phyloP scores from a whole-genome alignment of 2,888 invertebrate genomes.

The Trichopria drosophilae region DNA sequence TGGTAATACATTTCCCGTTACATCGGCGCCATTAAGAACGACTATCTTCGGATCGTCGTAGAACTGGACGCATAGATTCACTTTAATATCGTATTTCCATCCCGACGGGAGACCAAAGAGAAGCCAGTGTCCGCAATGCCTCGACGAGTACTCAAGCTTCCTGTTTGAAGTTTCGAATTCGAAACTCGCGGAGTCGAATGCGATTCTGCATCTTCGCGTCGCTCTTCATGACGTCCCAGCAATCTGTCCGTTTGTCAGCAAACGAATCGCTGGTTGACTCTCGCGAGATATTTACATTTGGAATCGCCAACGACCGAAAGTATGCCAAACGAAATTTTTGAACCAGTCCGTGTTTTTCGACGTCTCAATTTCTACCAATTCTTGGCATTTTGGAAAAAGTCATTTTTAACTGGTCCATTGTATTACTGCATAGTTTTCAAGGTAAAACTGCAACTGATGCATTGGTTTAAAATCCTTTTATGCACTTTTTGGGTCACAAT shows the following conservation, averaged over 20 bases:
- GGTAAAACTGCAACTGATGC: no score
- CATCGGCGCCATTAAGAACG: slow-evolving; percentile 47
- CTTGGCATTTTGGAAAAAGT: no score
- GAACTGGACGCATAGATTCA: slow-evolving; percentile 39
- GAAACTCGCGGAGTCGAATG: slow-evolving; percentile 21
- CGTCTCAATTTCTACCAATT: no score
- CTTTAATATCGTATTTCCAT: slow-evolving; percentile 40
- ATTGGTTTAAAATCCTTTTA: no score
- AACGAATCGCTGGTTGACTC: slow-evolving; percentile 6
- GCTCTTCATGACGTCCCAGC: slow-evolving; percentile 1
- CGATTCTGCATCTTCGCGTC: no score
- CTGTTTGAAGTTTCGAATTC: slow-evolving; percentile 40
- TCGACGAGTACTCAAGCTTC: slow-evolving; percentile 30
- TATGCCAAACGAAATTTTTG: no score
- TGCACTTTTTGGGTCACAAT: no score
- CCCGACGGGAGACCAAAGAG: slow-evolving; percentile 28
- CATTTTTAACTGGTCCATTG: no score
- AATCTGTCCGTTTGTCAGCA: slow-evolving; percentile 13
- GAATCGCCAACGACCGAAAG: slow-evolving; percentile 7
- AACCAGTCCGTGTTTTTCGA: no score
- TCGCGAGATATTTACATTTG: slow-evolving; percentile 10
- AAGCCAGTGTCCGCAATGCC: slow-evolving; percentile 9
- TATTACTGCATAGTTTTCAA: no score
- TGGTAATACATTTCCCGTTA: slow-evolving; percentile 40
- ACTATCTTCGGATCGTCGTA: slow-evolving; percentile 40